Base-by-base conservation (phyloP, 2,888 invertebrate species). In the Scelioninae gen. 1 region DNA sequence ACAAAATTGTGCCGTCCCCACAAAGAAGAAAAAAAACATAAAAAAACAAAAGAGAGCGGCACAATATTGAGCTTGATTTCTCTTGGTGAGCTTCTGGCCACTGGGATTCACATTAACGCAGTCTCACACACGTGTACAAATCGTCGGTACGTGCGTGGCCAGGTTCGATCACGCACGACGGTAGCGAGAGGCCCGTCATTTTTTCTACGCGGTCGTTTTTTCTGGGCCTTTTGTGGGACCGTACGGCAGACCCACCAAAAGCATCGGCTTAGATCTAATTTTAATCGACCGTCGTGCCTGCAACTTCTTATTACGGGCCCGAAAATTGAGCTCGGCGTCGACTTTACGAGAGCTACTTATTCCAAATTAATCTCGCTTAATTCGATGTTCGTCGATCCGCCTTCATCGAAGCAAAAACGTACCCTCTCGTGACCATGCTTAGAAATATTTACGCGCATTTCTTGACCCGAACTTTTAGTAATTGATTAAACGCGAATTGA, bases 131-230 rank as follows among this genome's bases (percentile, higher is more conserved):
- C n/a, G n/a, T n/a, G n/a, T n/a, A n/a, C n/a, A n/a, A n/a, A n/a
- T n/a, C n/a, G n/a, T n/a, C n/a, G n/a, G n/a, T n/a, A n/a, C n/a
- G n/a, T n/a, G n/a, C n/a, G n/a, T n/a, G n/a, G n/a, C n/a, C n/a
- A n/a, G n/a, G n/a, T n/a, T n/a, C n/a, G n/a, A n/a, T n/a, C n/a
- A n/a, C n/a, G n/a, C n/a, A n/a, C n/a, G 23, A 90, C 91, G 87
- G 91, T 91, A 91, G 91, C 91, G 88, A 87, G 85, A 87, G 88
- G 86, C 88, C 90, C 88, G 88, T 90, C 90, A 89, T 91, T 90
- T 91, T 90, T 91, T 90, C 88, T 87, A 85, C 85, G 86, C 85
- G 84, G 84, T 87, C 85, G 83, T 87, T 87, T 88, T 88, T 87
- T 85, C 49, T 16, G 45, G 56, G 34, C 51, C 63, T 34, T 62